These are phyloP conservation scores for Myotis myotis DNA, from an alignment of 2,797 vertebrate species.

Conservation along the genomic window DNA sequence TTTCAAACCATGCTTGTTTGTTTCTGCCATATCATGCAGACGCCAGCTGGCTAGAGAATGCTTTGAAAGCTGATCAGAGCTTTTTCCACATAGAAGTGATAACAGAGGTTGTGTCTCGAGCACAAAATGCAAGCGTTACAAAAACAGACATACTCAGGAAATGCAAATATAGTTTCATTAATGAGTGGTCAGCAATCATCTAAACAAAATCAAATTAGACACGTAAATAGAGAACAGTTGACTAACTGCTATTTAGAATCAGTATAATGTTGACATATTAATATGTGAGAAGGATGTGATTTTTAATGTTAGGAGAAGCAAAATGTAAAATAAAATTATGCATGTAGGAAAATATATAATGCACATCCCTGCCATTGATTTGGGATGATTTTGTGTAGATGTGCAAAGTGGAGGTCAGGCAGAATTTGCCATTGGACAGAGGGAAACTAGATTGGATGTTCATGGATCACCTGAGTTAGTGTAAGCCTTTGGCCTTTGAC, in stretches of 20 bases:
- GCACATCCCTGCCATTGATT: background rate
- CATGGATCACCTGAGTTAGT: background rate
- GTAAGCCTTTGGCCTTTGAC: background rate
- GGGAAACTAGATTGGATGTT: background rate
- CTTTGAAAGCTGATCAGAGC: background rate
- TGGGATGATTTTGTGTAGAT: background rate
- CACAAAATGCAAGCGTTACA: background rate
- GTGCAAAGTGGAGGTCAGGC: rapidly evolving
- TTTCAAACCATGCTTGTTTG: background rate
- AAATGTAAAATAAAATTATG: background rate
- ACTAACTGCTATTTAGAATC: background rate
- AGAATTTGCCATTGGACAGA: background rate
- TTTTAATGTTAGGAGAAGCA: background rate
- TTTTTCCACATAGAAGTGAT: background rate
- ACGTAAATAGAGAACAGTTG: background rate
- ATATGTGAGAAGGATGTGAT: background rate
- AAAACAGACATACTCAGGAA: conserved; percentile 15
- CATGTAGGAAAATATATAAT: background rate
- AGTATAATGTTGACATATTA: background rate
- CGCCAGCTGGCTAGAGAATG: background rate
- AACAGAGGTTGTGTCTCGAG: background rate
- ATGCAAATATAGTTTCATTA: background rate
- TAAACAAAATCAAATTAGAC: background rate
- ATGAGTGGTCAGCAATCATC: background rate
- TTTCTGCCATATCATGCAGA: background rate